Evolutionary conservation across 2,113 vertebrate species (phyloP).

Genomic region (Larimichthys crocea): DNA sequence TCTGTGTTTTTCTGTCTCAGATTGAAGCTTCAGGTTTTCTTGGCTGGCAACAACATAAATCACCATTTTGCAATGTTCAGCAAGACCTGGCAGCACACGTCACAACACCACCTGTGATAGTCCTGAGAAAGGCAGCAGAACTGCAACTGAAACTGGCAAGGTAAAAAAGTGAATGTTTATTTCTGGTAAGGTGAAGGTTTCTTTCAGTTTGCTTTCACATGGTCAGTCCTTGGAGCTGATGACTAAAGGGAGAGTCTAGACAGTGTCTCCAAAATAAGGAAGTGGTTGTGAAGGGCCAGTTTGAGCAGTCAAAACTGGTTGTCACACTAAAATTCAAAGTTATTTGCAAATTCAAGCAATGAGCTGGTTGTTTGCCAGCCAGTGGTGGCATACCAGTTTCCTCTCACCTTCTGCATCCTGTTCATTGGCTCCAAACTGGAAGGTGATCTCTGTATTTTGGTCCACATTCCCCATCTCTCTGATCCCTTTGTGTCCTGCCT

Average conservation of each 20-base stretch:
- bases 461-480: conserved; percentile 80
- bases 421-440: conserved; percentile 74
- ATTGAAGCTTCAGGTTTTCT: conserved; percentile 18
- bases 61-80: conserved; percentile 26
- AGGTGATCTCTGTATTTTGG: conserved; percentile 77
- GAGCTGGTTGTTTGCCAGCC: not conserved
- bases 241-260: not conserved
- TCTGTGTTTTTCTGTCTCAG: conserved; percentile 16
- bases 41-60: conserved; percentile 18
- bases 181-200: not conserved
- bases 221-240: not conserved
- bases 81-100: not conserved
- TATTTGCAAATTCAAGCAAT: too few relatives aligned
- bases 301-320: not conserved
- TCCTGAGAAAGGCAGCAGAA: not conserved
- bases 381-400: not conserved
- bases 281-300: too few relatives aligned
- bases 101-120: conserved; percentile 1
- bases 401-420: conserved; percentile 54
- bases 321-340: too few relatives aligned
- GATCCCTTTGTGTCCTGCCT: conserved; percentile 63
- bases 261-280: too few relatives aligned
- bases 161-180: not conserved
- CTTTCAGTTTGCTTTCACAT: not conserved
- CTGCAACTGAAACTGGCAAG: not conserved